Base-by-base conservation (phyloP, 2,113 vertebrate genomes). In the Pagrus major region DNA sequence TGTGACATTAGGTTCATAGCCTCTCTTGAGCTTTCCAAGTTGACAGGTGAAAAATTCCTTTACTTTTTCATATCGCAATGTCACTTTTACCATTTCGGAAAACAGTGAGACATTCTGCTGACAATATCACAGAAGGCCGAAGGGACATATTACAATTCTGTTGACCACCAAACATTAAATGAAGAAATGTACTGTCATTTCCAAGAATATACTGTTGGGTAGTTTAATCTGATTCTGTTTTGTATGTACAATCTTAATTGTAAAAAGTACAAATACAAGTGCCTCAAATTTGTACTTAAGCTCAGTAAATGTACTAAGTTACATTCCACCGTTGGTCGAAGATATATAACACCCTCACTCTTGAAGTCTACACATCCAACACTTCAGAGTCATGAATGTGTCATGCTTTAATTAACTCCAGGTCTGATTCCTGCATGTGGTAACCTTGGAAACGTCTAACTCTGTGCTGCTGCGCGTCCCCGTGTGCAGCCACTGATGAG, bases 381-480 rank as follows among this genome's bases (percentile, higher is more conserved):
- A 27, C 60, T 41, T 21, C 31, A 69, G 81, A 84, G 58, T 70
- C 85, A 85, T 33, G 41, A 77, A 76, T 47, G 52, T 66, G 61
- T 67, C 41, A 0, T 42, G 46, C 46, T 84, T 88, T 82, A 86
- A 86, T 88, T 80, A 83, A 83, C 86, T 86, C 71, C 33, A 41
- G 75, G 35, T 78, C 49, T 71, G 71, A 82, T 76, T 81, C 46
- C 41, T 80, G 18, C 74, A 83, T 69, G 60, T 27, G 35, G 82
- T 86, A 87, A 86, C 82, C 84, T 69, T 88, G 87, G 79, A 88
- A 80, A 88, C 52, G 2, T 82, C 59, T 12, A 58, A 67, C 46
- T 76, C 58, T 18, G 8, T 55, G 61, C 47, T 61, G 23, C 73
- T 23, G 66, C 18, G 47, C 18, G 41, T 71, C 74, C 66, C 79